Evolutionary conservation across 37 sponge, comb jelly and placozoan species (phyloP), one percentile per base, ranked within the genome.

Genomic region (Tethya wilhelma): DNA sequence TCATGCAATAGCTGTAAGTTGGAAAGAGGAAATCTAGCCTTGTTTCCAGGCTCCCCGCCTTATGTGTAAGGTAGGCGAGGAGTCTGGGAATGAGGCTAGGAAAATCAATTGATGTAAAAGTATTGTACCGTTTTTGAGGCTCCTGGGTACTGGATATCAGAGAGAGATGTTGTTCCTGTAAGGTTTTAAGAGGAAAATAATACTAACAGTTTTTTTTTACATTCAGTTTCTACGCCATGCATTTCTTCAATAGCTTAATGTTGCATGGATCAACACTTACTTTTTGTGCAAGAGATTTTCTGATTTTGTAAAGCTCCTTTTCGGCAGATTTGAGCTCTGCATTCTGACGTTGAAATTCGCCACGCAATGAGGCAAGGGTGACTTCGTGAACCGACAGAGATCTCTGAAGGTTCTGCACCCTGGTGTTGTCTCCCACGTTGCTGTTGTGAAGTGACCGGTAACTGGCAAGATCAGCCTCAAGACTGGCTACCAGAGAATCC

Each of bases 381-480:
- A 46, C 46, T 66, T 82, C 82, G 32, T 82, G 82, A 29, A 32
- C 46, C 11, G 64, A 60, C 22, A 82, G 38, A 1, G 73, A 82
- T 25, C 38, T 41, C 38, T 82, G 60, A 36, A 82, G 64, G 33
- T 25, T 37, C 28, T 62, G 49, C 0, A 82, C 43, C 26, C 40
- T 69, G 33, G 42, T 7, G 20, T 44, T 59, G 20, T 69, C 81
- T 31, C 40, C 38, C 0, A 60, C 25, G 9, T 41, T 23, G 20
- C 29, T 1, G 46, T 19, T 49, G 11, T 33, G 39, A 17, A 78
- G 31, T 1, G 38, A 20, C 33, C 49, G 28, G 45, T 78, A 78
- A 36, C 79, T 64, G 53, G 66, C 55, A 1, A 80, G 70, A 22
- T 80, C 71, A 17, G 81, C 43, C 59, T 71, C 60, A 57, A 80